Evolutionary conservation across 2,888 invertebrate genomes (phyloP).

Genomic region (Parasteatoda lunata): DNA sequence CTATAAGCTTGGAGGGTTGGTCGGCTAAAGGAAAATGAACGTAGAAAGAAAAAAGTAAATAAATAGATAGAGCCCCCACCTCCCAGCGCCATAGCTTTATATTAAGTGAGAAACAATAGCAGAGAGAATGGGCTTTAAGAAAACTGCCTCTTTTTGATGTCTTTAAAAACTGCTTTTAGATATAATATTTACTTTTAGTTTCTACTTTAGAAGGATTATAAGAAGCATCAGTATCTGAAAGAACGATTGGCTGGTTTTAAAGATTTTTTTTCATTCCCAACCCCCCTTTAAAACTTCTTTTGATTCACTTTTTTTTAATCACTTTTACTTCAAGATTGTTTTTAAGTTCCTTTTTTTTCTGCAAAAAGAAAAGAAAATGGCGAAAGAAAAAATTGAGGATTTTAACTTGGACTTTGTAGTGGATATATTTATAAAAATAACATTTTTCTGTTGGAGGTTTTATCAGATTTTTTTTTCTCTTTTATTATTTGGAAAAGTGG

Average conservation of each 20-base stretch:
- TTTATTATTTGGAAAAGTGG: background rate
- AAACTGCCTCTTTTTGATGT: conserved; percentile 39
- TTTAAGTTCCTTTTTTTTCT: conserved; percentile 14
- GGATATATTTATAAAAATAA: conserved; percentile 6
- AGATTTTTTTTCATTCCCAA: background rate
- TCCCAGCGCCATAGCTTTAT: conserved; percentile 36
- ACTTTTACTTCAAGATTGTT: conserved; percentile 12
- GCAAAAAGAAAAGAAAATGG: background rate
- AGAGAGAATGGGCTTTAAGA: conserved; percentile 49
- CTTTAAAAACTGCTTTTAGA: conserved; percentile 57
- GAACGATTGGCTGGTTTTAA: conserved; percentile 29
- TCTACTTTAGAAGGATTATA: conserved; percentile 55
- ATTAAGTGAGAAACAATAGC: conserved; percentile 57
- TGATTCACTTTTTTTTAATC: conserved; percentile 28
- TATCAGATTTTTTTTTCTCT: background rate
- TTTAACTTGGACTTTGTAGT: background rate
- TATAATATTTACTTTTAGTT: conserved; percentile 63
- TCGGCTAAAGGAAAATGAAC: background rate
- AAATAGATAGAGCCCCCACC: too few relatives aligned
- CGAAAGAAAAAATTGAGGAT: background rate
- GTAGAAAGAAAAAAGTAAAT: conserved; percentile 7
- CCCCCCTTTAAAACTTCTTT: conserved; percentile 1
- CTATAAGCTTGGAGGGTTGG: background rate
- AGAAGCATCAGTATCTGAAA: conserved; percentile 38
- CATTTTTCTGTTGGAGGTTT: background rate